Percentiles rank a stretch among this genome's conserved stretches.
These are phyloP conservation scores for Columba livia DNA, from an alignment of 2,113 vertebrate genomes.

Conservation along the genomic window DNA sequence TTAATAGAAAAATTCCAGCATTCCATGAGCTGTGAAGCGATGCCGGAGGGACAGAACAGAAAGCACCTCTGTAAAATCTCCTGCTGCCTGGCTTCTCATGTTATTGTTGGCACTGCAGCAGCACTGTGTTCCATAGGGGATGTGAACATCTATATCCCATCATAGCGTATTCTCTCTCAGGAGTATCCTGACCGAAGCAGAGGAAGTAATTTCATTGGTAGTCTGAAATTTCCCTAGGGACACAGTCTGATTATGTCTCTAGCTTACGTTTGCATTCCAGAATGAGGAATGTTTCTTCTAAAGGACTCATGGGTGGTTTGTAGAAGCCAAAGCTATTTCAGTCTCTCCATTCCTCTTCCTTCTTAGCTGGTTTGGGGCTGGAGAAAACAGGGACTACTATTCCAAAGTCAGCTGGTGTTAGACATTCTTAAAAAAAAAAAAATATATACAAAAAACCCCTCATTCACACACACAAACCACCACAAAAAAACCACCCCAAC, in stretches of 20 bases:
- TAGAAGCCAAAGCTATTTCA: constrained; percentile 16
- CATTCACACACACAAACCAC: too few relatives aligned
- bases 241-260: background rate
- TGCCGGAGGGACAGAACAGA: background rate
- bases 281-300: constrained; percentile 12
- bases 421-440: background rate
- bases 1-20: background rate
- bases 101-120: background rate
- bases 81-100: background rate
- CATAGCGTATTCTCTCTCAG: background rate
- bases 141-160: background rate
- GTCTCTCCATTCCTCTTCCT: background rate
- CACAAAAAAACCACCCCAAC: too few relatives aligned
- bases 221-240: background rate
- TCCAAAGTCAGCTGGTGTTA: background rate
- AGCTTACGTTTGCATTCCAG: constrained; percentile 17
- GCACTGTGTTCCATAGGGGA: background rate
- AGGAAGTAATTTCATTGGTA: background rate
- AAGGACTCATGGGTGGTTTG: background rate
- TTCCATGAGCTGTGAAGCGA: background rate
- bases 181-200: background rate
- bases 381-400: background rate
- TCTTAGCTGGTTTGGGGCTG: background rate
- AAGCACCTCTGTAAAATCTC: background rate
- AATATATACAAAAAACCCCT: too few relatives aligned